Evolutionary conservation across 2,113 vertebrate species (phyloP).

Genomic region (human (Homo sapiens)): DNA sequence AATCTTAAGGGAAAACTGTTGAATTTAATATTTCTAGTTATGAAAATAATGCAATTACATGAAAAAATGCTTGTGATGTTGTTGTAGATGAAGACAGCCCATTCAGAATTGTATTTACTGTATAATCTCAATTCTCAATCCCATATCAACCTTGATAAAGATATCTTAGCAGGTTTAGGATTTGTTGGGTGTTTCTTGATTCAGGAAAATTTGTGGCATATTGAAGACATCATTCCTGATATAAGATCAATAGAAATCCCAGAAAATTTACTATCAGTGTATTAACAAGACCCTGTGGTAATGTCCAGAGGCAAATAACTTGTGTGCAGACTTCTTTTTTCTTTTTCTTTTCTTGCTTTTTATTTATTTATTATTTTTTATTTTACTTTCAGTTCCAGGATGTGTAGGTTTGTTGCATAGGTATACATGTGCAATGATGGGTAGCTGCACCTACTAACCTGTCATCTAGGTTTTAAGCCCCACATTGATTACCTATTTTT

Average conservation of each 20-base stretch:
- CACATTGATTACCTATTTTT: no score
- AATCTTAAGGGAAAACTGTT: not conserved
- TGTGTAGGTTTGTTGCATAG: no score
- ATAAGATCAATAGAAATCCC: not conserved
- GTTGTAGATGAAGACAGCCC: not conserved
- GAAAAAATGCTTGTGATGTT: not conserved
- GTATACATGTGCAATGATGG: no score
- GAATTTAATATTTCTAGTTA: constrained; percentile 5
- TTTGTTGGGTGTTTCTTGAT: not conserved
- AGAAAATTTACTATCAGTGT: not conserved
- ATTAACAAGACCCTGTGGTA: not conserved
- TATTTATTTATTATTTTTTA: no score
- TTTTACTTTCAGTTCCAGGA: no score
- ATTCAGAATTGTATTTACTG: constrained; percentile 6
- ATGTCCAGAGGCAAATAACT: not conserved
- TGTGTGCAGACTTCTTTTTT: not conserved
- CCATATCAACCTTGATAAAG: not conserved
- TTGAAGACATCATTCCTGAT: not conserved
- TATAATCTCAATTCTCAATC: not conserved
- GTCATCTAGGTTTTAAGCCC: no score
- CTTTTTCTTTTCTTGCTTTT: no score
- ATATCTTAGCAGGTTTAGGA: not conserved
- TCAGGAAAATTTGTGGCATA: not conserved
- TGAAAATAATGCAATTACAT: not conserved
- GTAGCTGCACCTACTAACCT: no score